Evolutionary conservation across 2,797 vertebrate species (phyloP).

Genomic region (Harpagifer antarcticus): DNA sequence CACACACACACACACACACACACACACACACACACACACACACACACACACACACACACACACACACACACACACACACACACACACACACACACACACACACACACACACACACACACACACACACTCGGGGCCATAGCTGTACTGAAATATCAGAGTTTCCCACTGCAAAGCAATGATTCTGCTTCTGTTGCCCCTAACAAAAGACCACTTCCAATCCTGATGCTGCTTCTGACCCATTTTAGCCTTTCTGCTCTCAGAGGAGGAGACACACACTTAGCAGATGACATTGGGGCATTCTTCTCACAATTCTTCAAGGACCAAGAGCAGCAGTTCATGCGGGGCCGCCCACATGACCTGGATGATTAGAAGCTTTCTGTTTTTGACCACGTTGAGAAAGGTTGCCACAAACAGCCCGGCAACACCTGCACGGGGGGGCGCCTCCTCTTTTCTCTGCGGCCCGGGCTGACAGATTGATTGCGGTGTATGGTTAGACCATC

Average conservation of each 20-base stretch:
- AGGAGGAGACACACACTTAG: constrained; percentile 56
- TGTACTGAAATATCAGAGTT: constrained; percentile 60
- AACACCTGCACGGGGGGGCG: constrained; percentile 70
- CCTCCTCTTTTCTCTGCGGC: constrained; percentile 18
- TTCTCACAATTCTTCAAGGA: constrained; percentile 61
- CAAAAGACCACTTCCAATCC: constrained; percentile 57
- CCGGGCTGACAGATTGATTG: constrained; percentile 76
- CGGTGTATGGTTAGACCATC: constrained; percentile 64
- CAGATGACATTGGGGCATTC: constrained; percentile 58
- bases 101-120: constrained; percentile 15
- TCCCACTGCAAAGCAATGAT: constrained; percentile 69
- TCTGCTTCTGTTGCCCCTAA: constrained; percentile 57
- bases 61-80: too few species aligned
- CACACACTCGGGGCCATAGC: constrained; percentile 20
- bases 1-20: too few species aligned
- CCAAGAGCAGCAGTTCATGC: constrained; percentile 65
- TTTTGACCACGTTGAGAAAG: constrained; percentile 57
- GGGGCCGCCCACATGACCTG: constrained; percentile 52
- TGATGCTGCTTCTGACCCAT: constrained; percentile 48
- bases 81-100: not conserved
- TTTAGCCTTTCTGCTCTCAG: constrained; percentile 48
- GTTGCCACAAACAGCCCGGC: constrained; percentile 58
- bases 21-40: not conserved
- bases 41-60: too few species aligned
- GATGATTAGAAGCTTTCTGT: constrained; percentile 46